Base-by-base conservation (phyloP, 2,797 vertebrate species). In the Rhincodon typus region DNA sequence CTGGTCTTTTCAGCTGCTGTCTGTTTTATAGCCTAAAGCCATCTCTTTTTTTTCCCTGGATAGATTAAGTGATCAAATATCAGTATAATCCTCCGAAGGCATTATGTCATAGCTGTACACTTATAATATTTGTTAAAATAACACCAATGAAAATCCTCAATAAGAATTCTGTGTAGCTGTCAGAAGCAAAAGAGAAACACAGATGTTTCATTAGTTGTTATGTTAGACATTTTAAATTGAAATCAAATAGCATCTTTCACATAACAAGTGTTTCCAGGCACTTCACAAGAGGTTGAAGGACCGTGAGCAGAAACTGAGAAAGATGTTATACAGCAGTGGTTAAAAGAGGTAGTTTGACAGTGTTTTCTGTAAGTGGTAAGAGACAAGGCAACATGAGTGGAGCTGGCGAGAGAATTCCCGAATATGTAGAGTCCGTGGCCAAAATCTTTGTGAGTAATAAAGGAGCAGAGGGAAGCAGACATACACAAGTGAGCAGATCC, bases 1-100 rank as follows among this genome's bases (percentile, higher is more conserved):
- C 25, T 25, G n/a, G 10, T 93, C 23, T 69, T 90, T 88, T 90
- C 87, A 90, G 30, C 53, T 34, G 87, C 53, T 90, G 90, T 67
- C 90, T 93, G 12, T 67, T 67, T 93, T 93, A 21, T 93, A 93
- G 90, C 90, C n/a, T 42, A 66, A 93, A 93, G 90, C 66, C 69
- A 93, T 93, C 42, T 67, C n/a, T 38, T 42, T 69, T 69, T 42
- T 21, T 42, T 69, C 25, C 19, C 66, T 69, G n/a, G 69, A 93
- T 93, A 93, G 21, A 67, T 93, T 93, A 69, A 93, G 90, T 93
- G 62, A 93, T 69, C 90, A 69, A 93, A 69, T 42, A 38, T 69
- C 90, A 42, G n/a, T 23, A 93, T 42, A 93, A 93, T 67, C 66
- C 90, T 69, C 66, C 15, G 66, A 66, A 93, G 66, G 66, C 57